Base-by-base conservation (phyloP, 1,140 invertebrate species). In the Drosophila parvula region DNA sequence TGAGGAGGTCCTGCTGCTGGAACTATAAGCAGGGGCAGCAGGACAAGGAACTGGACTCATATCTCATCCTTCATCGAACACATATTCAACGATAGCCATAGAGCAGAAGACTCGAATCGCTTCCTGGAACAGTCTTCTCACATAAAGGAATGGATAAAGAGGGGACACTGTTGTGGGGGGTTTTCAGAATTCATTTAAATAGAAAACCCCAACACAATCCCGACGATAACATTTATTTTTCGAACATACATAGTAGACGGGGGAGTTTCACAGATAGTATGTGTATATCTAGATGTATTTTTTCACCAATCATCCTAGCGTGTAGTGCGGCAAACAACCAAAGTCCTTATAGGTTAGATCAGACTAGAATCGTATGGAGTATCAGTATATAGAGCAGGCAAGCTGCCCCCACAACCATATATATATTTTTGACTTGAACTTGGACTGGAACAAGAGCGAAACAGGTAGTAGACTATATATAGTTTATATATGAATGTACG, bases 1-100 rank as follows among this genome's bases (percentile, higher is more conserved):
- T 91, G 91, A 92, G 79, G 91, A 92, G 69, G 91, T 92, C 81
- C 90, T 92, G 91, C 78, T 92, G 78, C 67, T 92, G 67, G 90
- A 91, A 62, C 80, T 91, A 40, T 91, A 91, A 80, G 50, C 16
- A n/a, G 22, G 12, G 22, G 74, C 84, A 43, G 84, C 84, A 79
- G 84, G 78, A 90, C 84, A 28, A 1, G 8, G 14, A 55, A 9
- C 34, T n/a, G n/a, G 38, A 80, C 57, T 78, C 80, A 81, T 89
- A 89, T 89, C 74, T 81, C 69, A 78, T 65, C 27, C 48, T 65
- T 78, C 75, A 86, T 79, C 61, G 70, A 40, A 73, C 44, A 80
- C 77, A 88, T 83, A 83, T 78, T 88, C 84, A 88, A 80, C 84
- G 79, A 88, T 69, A 88, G 84, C 84, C 84, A 89, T 81, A 88